Evolutionary conservation across 2,797 vertebrate species (phyloP), one percentile per base, ranked within the genome.

Genomic region (Clamator glandarius): DNA sequence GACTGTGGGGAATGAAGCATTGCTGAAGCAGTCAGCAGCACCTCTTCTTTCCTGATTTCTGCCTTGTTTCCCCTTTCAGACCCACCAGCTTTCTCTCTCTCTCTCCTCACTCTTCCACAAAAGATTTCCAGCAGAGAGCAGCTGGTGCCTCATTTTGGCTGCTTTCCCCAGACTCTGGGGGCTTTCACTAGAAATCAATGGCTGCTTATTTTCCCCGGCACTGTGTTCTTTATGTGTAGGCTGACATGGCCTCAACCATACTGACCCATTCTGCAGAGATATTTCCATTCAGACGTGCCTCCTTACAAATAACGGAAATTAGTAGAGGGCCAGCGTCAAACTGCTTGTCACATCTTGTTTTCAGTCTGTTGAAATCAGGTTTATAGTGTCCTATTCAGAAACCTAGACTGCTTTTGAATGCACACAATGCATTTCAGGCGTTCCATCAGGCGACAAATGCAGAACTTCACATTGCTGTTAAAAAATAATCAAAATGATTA

Each of bases 291-390:
- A 98, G 96, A 98, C 84, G 87, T 96, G 96, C 93, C 95, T 97
- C 97, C 98, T 98, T 98, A 97, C 97, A 98, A 98, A 97, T 46
- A 98, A 96, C 96, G 97, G 98, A 98, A 98, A 98, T 98, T 98
- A 98, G 98, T 87, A 78, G 96, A 97, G 96, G 97, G 97, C 96
- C 95, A 68, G 97, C 97, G 98, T 98, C 98, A 98, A 98, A 97
- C 97, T 96, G 97, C 98, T 98, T 98, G 98, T 98, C 98, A 98
- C 98, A 98, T 98, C 98, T 98, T 98, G 98, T 98, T 98, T 98
- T 98, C 97, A 97, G 2, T 98, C 97, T 98, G 97, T 98, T 97
- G 96, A 98, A 97, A 98, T 98, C 97, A 98, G 97, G 97, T 98
- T 98, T 97, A 97, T 96, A 97, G 96, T 95, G 90, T 97, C 88